phyloP scores from a whole-genome alignment of 37 sponge, comb jelly and placozoan genomes.

The Agelas oroides region DNA sequence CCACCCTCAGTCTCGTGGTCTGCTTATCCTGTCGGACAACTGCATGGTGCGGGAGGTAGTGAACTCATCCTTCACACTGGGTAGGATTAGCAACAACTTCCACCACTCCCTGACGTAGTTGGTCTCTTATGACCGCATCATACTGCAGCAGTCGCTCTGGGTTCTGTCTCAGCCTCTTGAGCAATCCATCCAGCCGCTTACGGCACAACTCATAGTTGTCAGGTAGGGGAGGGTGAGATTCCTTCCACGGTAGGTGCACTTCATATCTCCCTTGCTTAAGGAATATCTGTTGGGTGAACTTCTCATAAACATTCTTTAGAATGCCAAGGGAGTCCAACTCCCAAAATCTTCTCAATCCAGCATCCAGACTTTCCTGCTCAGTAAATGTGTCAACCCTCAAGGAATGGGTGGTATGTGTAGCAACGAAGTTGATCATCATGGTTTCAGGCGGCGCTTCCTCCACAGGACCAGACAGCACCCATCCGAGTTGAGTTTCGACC shows the following conservation, averaged over 20 bases:
- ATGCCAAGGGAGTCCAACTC: conserved; percentile 48
- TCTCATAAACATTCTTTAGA: not conserved
- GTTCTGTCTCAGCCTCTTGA: conserved; percentile 8
- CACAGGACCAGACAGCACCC: conserved; percentile 48
- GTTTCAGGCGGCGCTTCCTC: too few species aligned
- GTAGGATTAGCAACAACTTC: too few species aligned
- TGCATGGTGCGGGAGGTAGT: too few species aligned
- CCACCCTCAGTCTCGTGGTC: too few species aligned
- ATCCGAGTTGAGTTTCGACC: conserved; percentile 20
- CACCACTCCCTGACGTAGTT: too few species aligned
- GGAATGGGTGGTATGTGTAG: not conserved
- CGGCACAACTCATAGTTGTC: not conserved
- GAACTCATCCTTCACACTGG: too few species aligned
- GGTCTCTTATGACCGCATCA: conserved; percentile 12
- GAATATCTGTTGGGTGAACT: conserved; percentile 23
- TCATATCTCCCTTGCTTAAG: too few species aligned
- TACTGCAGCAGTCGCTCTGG: not conserved
- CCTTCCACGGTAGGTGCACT: too few species aligned
- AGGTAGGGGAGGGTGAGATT: conserved; percentile 9
- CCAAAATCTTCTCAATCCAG: conserved; percentile 17
- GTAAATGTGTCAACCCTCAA: not conserved
- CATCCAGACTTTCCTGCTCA: not conserved
- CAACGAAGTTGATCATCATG: not conserved
- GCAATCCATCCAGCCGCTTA: not conserved
- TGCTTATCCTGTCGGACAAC: too few species aligned